These are phyloP conservation scores for Triplophysa dalaica DNA, from an alignment of 2,113 vertebrate species.

Conservation along the genomic window DNA sequence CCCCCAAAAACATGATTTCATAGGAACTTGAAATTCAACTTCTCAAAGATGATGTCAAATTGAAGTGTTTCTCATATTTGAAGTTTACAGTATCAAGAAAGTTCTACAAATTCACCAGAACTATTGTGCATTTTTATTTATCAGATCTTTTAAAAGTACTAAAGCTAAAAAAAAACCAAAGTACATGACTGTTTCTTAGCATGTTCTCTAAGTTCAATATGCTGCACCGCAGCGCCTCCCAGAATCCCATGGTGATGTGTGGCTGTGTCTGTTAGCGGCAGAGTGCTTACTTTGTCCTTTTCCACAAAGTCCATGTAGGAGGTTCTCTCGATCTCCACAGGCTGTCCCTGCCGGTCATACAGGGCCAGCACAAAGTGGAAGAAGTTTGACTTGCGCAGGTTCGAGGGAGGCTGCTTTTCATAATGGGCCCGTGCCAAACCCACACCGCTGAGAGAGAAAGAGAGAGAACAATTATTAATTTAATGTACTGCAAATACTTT, in stretches of 20 bases:
- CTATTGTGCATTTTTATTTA: not conserved
- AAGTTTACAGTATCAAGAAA: not conserved
- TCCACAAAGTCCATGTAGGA: constrained; percentile 96
- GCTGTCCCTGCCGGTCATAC: constrained; percentile 95
- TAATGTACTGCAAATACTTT: not conserved
- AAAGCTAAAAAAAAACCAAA: not conserved
- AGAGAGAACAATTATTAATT: constrained; percentile 9
- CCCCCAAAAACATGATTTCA: no score
- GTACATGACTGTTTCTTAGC: not conserved
- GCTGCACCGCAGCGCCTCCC: not conserved
- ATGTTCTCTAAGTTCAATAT: constrained; percentile 20
- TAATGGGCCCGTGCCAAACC: constrained; percentile 92
- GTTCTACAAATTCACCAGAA: no score
- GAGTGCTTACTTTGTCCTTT: constrained; percentile 84
- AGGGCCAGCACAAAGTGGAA: constrained; percentile 97
- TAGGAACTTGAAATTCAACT: not conserved
- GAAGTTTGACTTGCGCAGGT: constrained; percentile 97
- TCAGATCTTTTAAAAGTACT: not conserved
- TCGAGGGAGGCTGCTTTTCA: constrained; percentile 96
- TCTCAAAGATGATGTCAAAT: not conserved
- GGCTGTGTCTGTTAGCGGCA: constrained; percentile 4
- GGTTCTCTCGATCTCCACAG: constrained; percentile 94
- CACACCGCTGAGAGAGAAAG: constrained; percentile 77
- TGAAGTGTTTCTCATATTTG: not conserved
- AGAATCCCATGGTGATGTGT: not conserved